phyloP scores from a whole-genome alignment of 2,113 vertebrate genomes.

The Synodontis membranacea region DNA sequence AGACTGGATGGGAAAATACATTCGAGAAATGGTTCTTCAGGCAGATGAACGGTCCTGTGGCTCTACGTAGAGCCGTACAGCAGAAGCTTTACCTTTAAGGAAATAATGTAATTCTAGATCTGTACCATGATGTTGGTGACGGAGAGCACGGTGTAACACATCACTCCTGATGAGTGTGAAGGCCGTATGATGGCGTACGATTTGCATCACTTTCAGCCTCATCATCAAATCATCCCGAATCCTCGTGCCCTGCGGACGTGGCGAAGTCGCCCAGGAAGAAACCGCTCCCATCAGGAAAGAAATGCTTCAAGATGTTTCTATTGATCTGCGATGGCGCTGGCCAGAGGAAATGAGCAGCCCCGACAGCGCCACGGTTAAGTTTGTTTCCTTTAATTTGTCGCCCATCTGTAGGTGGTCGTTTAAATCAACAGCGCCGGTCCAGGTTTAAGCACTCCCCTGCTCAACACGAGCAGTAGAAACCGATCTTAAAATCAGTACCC shows the following conservation, averaged over 20 bases:
- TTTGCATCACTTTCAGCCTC: too few relatives aligned
- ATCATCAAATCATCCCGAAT: too few relatives aligned
- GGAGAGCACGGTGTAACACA: too few relatives aligned
- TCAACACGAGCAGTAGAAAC: conserved; percentile 18
- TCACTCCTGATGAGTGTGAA: too few relatives aligned
- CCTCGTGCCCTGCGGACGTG: too few relatives aligned
- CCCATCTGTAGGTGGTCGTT: not conserved
- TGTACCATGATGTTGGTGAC: too few relatives aligned
- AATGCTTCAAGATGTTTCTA: not conserved
- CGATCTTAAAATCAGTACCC: conserved; percentile 12
- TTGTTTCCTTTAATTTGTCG: not conserved
- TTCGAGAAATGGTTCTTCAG: not conserved
- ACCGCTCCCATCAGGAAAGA: not conserved
- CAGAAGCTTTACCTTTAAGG: not conserved
- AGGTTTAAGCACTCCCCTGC: not conserved
- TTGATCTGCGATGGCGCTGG: not conserved
- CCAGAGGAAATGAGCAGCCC: not conserved
- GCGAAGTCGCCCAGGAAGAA: not conserved
- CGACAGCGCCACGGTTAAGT: not conserved
- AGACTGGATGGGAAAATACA: not conserved
- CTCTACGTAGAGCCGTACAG: not conserved
- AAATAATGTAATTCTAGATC: too few relatives aligned
- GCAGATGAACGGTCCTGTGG: not conserved
- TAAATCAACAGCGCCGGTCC: not conserved
- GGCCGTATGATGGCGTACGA: too few relatives aligned